Percentiles rank a stretch among this genome's conserved stretches.
phyloP scores from a whole-genome alignment of 2,797 vertebrate species.

The Morus bassanus region DNA sequence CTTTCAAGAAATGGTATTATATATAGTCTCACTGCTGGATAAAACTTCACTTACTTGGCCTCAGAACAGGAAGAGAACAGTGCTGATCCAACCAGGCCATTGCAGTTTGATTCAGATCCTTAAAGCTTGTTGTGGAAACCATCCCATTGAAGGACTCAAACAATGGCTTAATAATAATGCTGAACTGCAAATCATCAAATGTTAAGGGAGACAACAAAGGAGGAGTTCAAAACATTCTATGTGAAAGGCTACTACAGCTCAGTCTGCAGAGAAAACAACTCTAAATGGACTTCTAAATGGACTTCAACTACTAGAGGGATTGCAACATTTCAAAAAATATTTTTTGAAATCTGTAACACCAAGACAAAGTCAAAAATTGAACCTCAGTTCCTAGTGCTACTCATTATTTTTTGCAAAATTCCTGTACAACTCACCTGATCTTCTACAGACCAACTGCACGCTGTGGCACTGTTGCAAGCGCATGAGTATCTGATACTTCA shows the following conservation, averaged over 20 bases:
- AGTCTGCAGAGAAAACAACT: background rate
- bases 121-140: constrained; percentile 87
- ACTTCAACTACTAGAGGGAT: background rate
- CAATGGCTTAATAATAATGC: constrained; percentile 93
- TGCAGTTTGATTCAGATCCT: constrained; percentile 86
- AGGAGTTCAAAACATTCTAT: background rate
- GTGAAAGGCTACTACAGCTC: background rate
- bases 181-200: constrained; percentile 80
- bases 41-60: constrained; percentile 87
- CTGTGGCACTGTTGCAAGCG: background rate
- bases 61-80: constrained; percentile 88
- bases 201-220: constrained; percentile 78
- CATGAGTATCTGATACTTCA: background rate
- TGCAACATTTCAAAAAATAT: background rate
- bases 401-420: background rate
- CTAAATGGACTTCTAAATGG: too few species aligned
- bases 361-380: background rate
- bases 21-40: background rate
- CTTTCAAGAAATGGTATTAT: background rate
- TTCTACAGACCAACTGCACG: background rate
- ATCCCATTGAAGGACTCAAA: constrained; percentile 93
- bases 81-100: constrained; percentile 91
- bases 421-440: background rate
- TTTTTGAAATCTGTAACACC: background rate
- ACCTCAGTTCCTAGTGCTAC: background rate